A percentile compares a stretch with the other conserved stretches of the same genome.
phyloP scores from a whole-genome alignment of 2,797 vertebrate species.

The Natrix natrix region DNA sequence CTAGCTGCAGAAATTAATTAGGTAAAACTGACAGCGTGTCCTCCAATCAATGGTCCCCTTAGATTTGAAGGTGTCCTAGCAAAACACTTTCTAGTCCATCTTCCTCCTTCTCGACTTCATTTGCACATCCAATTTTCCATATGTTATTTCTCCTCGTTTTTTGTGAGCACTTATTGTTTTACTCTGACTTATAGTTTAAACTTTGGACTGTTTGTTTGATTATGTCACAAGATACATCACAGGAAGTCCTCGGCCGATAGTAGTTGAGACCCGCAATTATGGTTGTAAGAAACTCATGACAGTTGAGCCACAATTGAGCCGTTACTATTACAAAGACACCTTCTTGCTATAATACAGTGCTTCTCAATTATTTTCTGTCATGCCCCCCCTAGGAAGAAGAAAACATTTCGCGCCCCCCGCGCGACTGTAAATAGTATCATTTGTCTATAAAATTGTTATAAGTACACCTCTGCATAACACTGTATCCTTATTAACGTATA shows the following conservation, averaged over 20 bases:
- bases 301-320: background rate
- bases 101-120: background rate
- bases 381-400: no score
- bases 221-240: no score
- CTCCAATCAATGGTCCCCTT: background rate
- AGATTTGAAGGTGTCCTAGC: background rate
- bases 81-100: background rate
- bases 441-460: no score
- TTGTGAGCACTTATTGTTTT: background rate
- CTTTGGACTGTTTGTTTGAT: background rate
- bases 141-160: background rate
- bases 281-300: background rate
- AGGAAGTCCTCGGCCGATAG: background rate
- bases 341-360: background rate
- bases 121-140: background rate
- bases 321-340: background rate
- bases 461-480: no score
- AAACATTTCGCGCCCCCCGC: no score
- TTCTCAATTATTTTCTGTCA: no score
- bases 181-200: background rate
- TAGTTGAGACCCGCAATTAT: background rate
- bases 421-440: no score
- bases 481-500: no score
- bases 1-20: conserved; percentile 4
- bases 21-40: background rate